Evolutionary conservation across 1,140 invertebrate species (phyloP).

Genomic region (Drosophila pallidifrons): DNA sequence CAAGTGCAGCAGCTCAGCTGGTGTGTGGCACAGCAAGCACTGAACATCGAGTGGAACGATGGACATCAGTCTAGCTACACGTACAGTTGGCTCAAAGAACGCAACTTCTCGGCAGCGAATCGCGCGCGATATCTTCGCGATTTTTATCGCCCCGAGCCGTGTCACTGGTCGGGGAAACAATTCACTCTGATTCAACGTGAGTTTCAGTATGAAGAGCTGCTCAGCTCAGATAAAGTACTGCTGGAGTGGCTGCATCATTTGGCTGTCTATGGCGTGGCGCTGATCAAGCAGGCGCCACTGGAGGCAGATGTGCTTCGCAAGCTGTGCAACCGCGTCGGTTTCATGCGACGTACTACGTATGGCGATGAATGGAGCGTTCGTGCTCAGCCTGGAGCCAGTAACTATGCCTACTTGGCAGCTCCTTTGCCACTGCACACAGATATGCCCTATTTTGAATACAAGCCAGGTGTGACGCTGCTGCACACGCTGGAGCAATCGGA

Average conservation of each 20-base stretch:
- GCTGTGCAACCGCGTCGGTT: slow-evolving; percentile 87
- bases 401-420: slow-evolving; percentile 89
- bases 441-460: slow-evolving; percentile 90
- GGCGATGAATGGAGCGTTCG: slow-evolving; percentile 88
- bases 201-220: slow-evolving; percentile 86
- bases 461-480: slow-evolving; percentile 88
- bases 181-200: slow-evolving; percentile 86
- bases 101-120: slow-evolving; percentile 86
- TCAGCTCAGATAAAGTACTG: slow-evolving; percentile 85
- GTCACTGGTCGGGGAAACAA: slow-evolving; percentile 86
- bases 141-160: slow-evolving; percentile 86
- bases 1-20: slow-evolving; percentile 52
- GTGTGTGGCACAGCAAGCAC: slow-evolving; percentile 26
- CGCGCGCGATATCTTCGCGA: slow-evolving; percentile 85
- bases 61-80: slow-evolving; percentile 86
- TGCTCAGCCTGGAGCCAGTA: slow-evolving; percentile 88
- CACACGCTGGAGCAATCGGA: slow-evolving; percentile 89
- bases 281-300: slow-evolving; percentile 87
- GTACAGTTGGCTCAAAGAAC: slow-evolving; percentile 87
- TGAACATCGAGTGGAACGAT: slow-evolving; percentile 86
- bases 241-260: slow-evolving; percentile 87
- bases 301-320: slow-evolving; percentile 86
- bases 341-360: slow-evolving; percentile 88
- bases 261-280: slow-evolving; percentile 87
- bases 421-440: slow-evolving; percentile 89